A percentile compares a stretch with the other conserved stretches of the same genome.
phyloP scores from a whole-genome alignment of 64 coral and sea anemone genomes.

The Anthopleura sola region DNA sequence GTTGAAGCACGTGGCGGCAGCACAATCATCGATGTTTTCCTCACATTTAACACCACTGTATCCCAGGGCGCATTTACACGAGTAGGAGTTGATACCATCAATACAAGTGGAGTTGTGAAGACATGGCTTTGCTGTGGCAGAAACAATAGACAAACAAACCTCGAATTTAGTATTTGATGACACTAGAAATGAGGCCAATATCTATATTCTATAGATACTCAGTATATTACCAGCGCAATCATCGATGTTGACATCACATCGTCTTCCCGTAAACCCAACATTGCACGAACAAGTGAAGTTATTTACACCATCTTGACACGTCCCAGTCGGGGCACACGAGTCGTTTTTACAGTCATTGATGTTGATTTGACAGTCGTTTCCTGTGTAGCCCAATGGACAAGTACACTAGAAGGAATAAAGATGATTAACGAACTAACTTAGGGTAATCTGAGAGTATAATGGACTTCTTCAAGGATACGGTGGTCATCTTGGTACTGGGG shows the following conservation, averaged over 20 bases:
- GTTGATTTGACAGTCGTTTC: slow-evolving; percentile 85
- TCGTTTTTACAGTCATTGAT: slow-evolving; percentile 75
- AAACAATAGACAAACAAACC: too few species aligned
- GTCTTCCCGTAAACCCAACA: slow-evolving; percentile 44
- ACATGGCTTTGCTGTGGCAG: slow-evolving; percentile 29
- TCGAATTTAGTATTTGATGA: neutral
- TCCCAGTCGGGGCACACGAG: slow-evolving; percentile 38
- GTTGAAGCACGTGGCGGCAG: slow-evolving; percentile 36
- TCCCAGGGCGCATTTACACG: slow-evolving; percentile 30
- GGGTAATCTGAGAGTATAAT: too few species aligned
- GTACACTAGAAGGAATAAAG: slow-evolving; percentile 42
- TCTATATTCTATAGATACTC: neutral
- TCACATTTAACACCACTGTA: slow-evolving; percentile 24
- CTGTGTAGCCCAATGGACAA: slow-evolving; percentile 66
- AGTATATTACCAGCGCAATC: slow-evolving; percentile 56
- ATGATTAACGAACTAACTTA: neutral
- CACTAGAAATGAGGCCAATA: too few species aligned
- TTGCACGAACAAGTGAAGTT: slow-evolving; percentile 63
- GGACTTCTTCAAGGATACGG: too few species aligned
- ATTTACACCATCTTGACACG: slow-evolving; percentile 61
- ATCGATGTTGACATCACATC: slow-evolving; percentile 72
- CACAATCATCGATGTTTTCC: slow-evolving; percentile 43
- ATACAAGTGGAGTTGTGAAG: slow-evolving; percentile 56
- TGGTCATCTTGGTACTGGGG: too few species aligned
- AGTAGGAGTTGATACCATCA: slow-evolving; percentile 45